Percentiles rank a stretch among this genome's conserved stretches.
phyloP scores from a whole-genome alignment of 2,888 invertebrate genomes.

The Gasteruption jaculator region DNA sequence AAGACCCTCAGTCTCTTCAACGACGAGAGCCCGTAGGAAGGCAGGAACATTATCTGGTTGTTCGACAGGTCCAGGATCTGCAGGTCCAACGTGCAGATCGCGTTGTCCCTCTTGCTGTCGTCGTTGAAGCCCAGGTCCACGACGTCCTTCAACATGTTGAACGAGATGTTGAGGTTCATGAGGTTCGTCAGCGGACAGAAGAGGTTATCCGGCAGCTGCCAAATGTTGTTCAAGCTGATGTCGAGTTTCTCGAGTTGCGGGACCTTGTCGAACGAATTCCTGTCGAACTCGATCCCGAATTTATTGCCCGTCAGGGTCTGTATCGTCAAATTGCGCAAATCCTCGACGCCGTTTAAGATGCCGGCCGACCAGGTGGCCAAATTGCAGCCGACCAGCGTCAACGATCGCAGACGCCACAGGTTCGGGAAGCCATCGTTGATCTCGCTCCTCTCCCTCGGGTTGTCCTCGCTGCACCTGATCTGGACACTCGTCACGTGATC shows the following conservation, averaged over 20 bases:
- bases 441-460: too few relatives aligned
- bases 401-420: slow-evolving; percentile 72
- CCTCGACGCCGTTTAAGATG: slow-evolving; percentile 73
- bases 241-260: slow-evolving; percentile 79
- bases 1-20: slow-evolving; percentile 74
- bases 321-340: slow-evolving; percentile 80
- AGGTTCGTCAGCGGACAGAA: slow-evolving; percentile 80
- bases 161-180: slow-evolving; percentile 77
- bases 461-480: slow-evolving; percentile 27
- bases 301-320: slow-evolving; percentile 66
- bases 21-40: slow-evolving; percentile 77
- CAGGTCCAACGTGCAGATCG: slow-evolving; percentile 69
- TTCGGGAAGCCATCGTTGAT: slow-evolving; percentile 67
- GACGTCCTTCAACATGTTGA: slow-evolving; percentile 83
- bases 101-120: slow-evolving; percentile 41
- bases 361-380: slow-evolving; percentile 77
- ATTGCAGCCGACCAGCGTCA: slow-evolving; percentile 83
- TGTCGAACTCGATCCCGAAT: slow-evolving; percentile 76
- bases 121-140: slow-evolving; percentile 82
- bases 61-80: slow-evolving; percentile 78
- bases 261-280: slow-evolving; percentile 72
- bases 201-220: slow-evolving; percentile 80
- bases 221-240: slow-evolving; percentile 83
- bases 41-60: slow-evolving; percentile 81
- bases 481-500: slow-evolving; percentile 50